A percentile compares a stretch with the other conserved stretches of the same genome.
phyloP scores from a whole-genome alignment of 1,140 invertebrate genomes.

The Drosophila arizonae region DNA sequence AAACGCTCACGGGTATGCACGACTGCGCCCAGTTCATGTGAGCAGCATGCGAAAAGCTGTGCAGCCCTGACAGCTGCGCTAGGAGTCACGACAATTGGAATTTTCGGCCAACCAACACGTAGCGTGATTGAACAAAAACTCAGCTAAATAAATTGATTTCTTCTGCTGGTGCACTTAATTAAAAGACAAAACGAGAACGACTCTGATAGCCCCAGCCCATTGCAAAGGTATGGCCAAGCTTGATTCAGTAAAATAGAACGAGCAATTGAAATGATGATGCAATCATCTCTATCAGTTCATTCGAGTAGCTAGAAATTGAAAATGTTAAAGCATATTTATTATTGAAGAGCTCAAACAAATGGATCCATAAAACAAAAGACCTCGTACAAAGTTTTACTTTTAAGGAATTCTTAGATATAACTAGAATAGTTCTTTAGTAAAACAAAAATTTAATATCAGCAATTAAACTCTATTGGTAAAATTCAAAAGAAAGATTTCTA shows the following conservation, averaged over 20 bases:
- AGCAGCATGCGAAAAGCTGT: constrained; percentile 11
- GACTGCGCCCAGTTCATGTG: constrained; percentile 56
- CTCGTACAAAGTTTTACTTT: too few relatives aligned
- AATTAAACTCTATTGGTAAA: too few relatives aligned
- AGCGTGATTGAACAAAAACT: constrained; percentile 35
- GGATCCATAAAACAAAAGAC: too few relatives aligned
- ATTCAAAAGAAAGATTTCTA: too few relatives aligned
- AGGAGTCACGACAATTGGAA: constrained; percentile 16
- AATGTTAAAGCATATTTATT: too few relatives aligned
- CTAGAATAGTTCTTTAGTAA: not conserved
- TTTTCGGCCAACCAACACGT: constrained; percentile 38
- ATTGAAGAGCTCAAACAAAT: too few relatives aligned
- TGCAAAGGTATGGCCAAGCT: too few relatives aligned
- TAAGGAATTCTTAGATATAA: too few relatives aligned
- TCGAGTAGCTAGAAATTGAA: too few relatives aligned
- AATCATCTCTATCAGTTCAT: too few relatives aligned
- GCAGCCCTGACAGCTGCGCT: not conserved
- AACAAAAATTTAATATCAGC: not conserved
- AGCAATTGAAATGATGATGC: too few relatives aligned
- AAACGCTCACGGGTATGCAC: constrained; percentile 63
- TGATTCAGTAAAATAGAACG: too few relatives aligned
- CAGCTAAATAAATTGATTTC: constrained; percentile 67
- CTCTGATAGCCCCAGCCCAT: constrained; percentile 4
- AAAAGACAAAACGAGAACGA: constrained; percentile 37
- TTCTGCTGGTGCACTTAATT: constrained; percentile 49